A percentile compares a stretch with the other conserved stretches of the same genome.
These are phyloP conservation scores for Eolophus roseicapilla DNA, from an alignment of 2,113 vertebrate species.

Conservation along the genomic window DNA sequence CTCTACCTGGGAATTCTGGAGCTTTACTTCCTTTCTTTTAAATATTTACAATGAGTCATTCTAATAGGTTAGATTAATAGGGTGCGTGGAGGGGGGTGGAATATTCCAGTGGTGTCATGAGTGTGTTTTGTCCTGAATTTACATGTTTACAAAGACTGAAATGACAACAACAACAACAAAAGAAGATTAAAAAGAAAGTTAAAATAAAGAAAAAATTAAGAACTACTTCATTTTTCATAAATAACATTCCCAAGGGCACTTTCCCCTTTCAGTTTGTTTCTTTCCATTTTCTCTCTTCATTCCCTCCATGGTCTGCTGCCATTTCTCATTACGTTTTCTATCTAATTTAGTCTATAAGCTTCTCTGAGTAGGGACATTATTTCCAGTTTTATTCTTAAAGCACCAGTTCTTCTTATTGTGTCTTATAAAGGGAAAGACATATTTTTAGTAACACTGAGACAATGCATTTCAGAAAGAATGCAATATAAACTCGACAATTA, in stretches of 20 bases:
- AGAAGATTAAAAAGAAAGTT: background rate
- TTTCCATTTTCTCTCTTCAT: background rate
- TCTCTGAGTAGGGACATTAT: background rate
- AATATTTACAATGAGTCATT: background rate
- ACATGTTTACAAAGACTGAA: background rate
- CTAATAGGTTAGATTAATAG: background rate
- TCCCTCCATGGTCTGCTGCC: background rate
- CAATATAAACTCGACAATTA: background rate
- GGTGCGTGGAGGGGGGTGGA: accelerated
- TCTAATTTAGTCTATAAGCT: background rate
- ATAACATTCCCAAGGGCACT: background rate
- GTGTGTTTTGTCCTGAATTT: background rate
- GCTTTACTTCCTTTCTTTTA: background rate
- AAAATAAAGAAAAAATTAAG: background rate
- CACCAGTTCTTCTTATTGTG: background rate
- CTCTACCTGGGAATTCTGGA: background rate
- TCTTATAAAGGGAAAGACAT: background rate
- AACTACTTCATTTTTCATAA: background rate
- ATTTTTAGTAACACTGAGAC: background rate
- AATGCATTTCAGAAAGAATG: background rate
- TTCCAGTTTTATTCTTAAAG: background rate
- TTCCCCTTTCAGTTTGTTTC: background rate
- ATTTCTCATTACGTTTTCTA: background rate
- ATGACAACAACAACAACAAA: background rate
- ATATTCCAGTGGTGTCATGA: accelerated